phyloP scores from a whole-genome alignment of 2,113 vertebrate genomes.

The Paratilapia polleni region DNA sequence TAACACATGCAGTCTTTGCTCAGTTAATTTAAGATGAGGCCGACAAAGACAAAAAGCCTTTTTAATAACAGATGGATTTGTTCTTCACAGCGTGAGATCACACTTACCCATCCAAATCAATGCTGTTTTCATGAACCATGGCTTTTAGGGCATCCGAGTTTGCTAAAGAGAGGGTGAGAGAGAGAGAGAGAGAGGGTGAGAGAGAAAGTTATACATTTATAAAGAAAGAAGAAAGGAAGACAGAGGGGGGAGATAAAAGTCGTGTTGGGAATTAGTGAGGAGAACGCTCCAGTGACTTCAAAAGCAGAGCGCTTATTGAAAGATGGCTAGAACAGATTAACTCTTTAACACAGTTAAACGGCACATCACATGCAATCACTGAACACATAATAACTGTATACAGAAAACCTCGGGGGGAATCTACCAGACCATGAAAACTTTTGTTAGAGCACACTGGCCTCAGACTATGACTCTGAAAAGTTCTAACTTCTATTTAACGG shows the following conservation, averaged over 20 bases:
- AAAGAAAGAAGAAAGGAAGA: background rate
- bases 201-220: background rate
- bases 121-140: constrained; percentile 88
- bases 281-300: constrained; percentile 55
- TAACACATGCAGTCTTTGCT: background rate
- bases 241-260: constrained; percentile 17
- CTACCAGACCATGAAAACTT: background rate
- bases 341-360: constrained; percentile 46
- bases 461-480: background rate
- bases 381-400: constrained; percentile 6
- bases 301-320: constrained; percentile 56
- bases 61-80: background rate
- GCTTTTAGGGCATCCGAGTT: constrained; percentile 94
- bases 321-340: constrained; percentile 55
- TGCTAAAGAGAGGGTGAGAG: constrained; percentile 73
- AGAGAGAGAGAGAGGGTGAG: constrained; percentile 1
- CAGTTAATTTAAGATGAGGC: background rate
- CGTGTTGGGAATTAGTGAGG: constrained; percentile 32
- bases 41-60: background rate
- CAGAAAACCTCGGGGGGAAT: background rate
- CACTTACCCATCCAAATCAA: constrained; percentile 90
- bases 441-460: background rate
- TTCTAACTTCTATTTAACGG: background rate
- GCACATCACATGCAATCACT: constrained; percentile 9
- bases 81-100: background rate